Base-by-base conservation (phyloP, 2,113 vertebrate genomes). In the Salvelinus fontinalis region DNA sequence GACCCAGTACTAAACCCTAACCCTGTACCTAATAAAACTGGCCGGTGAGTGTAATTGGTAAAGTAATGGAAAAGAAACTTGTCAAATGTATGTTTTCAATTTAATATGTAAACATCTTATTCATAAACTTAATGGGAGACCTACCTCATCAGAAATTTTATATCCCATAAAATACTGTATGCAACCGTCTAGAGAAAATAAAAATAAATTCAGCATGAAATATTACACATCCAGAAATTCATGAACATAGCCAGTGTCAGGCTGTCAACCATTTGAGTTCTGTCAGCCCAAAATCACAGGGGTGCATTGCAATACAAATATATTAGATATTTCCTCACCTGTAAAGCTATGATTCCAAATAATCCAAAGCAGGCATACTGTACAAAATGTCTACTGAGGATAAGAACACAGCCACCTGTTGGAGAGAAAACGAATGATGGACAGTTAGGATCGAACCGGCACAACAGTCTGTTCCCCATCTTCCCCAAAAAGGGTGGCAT, bases 71-170 rank as follows among this genome's bases (percentile, higher is more conserved):
- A 20, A 13, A 57, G 0, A 57, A 14, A 57, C 18, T 13, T 16
- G 51, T 57, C 51, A 57, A 20, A 5, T 4, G 54, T 20, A 57
- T 4, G 7, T 14, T 14, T 57, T 57, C 20, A 20, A 57, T 57
- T 57, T 57, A 57, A 5, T 26, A 51, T 26, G n/a, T 49, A 70
- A 70, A 70, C 8, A 20, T 69, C 2, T 48, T 69, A 69, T 18
- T 20, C 22, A 31, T 26, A 31, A 29, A 78, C 57, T 49, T 22
- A 18, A 48, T 6, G 29, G 54, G 12, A 54, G 1, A 84, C 96
- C n/a, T 90, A 99, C 98, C 98, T 97, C 97, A 99, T 97, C 93
- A 99, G 84, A 90, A 99, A 99, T 88, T 99, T 99, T 76, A 99
- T 88, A 85, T 99, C 98, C 98, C 98, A 99, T 82, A 99, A 90